A percentile compares a stretch with the other conserved stretches of the same genome.
These are phyloP conservation scores for Aplochiton taeniatus DNA, from an alignment of 2,797 vertebrate species.

Conservation along the genomic window DNA sequence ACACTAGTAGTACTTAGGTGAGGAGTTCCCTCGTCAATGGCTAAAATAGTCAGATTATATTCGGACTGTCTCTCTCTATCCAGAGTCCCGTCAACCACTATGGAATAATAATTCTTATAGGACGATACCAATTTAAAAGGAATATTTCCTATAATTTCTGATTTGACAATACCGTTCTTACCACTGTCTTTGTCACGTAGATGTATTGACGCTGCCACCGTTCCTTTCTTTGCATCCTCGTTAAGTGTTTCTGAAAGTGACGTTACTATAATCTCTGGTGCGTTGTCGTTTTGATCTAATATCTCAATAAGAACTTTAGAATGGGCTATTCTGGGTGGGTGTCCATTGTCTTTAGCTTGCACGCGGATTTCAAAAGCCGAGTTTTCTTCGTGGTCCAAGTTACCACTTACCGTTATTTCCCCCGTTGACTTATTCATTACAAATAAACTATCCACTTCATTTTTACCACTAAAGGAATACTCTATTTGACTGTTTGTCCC, in stretches of 20 bases:
- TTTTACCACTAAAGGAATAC: slow-evolving; percentile 48
- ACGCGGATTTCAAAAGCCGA: background rate
- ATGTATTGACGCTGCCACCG: background rate
- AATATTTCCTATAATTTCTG: background rate
- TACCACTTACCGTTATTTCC: slow-evolving; percentile 31
- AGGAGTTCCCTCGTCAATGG: slow-evolving; percentile 28
- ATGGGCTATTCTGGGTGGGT: background rate
- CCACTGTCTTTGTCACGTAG: background rate
- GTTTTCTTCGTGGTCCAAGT: slow-evolving; percentile 5
- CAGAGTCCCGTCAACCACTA: slow-evolving; percentile 19
- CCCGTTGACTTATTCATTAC: slow-evolving; percentile 11
- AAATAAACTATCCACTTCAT: background rate
- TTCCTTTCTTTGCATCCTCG: background rate
- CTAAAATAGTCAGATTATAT: slow-evolving; percentile 27
- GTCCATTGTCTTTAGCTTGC: background rate
- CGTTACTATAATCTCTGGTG: background rate
- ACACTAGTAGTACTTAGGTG: slow-evolving; percentile 16
- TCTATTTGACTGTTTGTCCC: slow-evolving; percentile 45
- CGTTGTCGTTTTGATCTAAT: background rate
- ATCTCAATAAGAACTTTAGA: background rate
- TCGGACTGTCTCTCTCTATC: slow-evolving; percentile 25
- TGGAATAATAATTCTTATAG: slow-evolving; percentile 23
- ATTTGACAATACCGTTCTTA: background rate
- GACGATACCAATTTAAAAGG: background rate
- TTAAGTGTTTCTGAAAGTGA: background rate